phyloP scores from a whole-genome alignment of 2,113 vertebrate genomes.

The Melierax canorus region DNA sequence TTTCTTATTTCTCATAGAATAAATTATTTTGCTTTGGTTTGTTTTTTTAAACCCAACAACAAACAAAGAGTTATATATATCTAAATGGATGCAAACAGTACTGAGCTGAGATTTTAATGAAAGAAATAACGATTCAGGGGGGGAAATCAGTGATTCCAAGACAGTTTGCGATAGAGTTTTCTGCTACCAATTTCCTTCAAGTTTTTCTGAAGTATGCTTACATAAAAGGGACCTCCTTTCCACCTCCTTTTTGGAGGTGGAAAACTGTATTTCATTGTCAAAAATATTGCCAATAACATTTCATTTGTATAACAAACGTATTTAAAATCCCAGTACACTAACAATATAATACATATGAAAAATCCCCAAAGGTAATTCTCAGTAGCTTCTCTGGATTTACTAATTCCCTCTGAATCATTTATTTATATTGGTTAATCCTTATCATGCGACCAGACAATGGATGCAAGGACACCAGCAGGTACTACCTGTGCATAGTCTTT shows the following conservation, averaged over 20 bases:
- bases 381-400: background rate
- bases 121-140: background rate
- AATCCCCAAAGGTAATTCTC: background rate
- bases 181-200: background rate
- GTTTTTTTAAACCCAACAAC: background rate
- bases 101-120: background rate
- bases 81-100: background rate
- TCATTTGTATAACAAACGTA: background rate
- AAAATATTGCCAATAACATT: background rate
- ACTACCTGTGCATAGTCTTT: background rate
- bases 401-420: background rate
- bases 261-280: background rate
- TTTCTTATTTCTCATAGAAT: background rate
- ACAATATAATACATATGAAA: background rate
- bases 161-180: background rate
- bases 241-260: background rate
- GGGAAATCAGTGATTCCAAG: background rate
- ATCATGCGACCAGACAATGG: background rate
- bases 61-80: background rate
- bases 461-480: background rate
- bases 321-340: background rate
- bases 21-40: background rate
- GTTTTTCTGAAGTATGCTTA: background rate
- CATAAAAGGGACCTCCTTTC: background rate
- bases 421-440: background rate